phyloP scores from a whole-genome alignment of 2,888 invertebrate genomes.

The Dexiosoma caninum region DNA sequence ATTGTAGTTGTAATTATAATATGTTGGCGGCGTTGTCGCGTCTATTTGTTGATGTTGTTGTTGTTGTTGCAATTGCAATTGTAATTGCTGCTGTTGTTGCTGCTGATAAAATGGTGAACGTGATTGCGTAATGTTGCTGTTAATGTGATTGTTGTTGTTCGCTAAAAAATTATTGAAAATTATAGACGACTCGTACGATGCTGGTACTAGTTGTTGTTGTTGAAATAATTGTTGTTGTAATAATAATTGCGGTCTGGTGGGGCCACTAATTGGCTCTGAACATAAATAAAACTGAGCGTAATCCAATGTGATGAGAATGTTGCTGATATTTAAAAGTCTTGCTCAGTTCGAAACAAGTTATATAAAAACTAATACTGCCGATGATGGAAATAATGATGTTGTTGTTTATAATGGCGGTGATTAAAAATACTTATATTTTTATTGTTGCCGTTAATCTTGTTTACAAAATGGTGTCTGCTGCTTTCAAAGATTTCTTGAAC shows the following conservation, averaged over 20 bases:
- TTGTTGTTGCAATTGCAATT: conserved; percentile 45
- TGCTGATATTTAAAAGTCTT: conserved; percentile 55
- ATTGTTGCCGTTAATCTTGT: neutral
- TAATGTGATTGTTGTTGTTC: conserved; percentile 49
- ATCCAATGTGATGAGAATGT: conserved; percentile 75
- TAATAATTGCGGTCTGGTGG: conserved; percentile 69
- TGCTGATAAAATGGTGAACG: conserved; percentile 47
- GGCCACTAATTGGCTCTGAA: conserved; percentile 78
- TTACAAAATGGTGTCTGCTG: neutral
- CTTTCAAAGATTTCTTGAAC: neutral
- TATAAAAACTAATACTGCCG: neutral
- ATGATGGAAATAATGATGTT: neutral
- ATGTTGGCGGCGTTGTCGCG: conserved; percentile 58
- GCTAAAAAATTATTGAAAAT: conserved; percentile 53
- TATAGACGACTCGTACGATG: conserved; percentile 65
- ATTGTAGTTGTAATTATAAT: conserved; percentile 63
- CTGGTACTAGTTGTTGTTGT: conserved; percentile 70
- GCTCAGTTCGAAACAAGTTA: conserved; percentile 18
- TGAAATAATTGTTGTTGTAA: conserved; percentile 68
- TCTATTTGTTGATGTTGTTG: conserved; percentile 54
- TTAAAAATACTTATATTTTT: neutral
- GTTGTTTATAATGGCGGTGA: neutral
- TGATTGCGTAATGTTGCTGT: conserved; percentile 56
- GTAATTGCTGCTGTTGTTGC: conserved; percentile 49
- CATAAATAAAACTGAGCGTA: conserved; percentile 77